Evolutionary conservation across 1,140 invertebrate species (phyloP).

Genomic region (Brachionus rubens): DNA sequence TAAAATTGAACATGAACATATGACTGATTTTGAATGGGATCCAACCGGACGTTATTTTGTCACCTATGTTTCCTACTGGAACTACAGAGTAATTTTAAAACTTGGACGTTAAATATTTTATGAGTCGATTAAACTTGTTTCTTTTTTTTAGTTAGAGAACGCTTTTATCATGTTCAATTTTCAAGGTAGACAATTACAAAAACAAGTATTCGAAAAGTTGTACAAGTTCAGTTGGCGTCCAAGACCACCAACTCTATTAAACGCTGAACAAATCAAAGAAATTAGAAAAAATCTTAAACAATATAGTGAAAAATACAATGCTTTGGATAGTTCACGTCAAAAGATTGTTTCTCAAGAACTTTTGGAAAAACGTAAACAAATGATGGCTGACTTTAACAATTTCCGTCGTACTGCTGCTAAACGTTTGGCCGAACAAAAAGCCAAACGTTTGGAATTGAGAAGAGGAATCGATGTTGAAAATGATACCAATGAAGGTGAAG

Average conservation of each 20-base stretch:
- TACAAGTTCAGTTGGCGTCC: conserved; percentile 94
- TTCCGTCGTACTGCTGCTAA: not conserved
- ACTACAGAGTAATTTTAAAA: conserved; percentile 71
- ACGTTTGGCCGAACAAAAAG: conserved; percentile 5
- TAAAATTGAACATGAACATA: conserved; percentile 84
- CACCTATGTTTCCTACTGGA: conserved; percentile 89
- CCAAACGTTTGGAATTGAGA: conserved; percentile 18
- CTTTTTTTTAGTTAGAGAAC: conserved; percentile 71
- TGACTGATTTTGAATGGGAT: conserved; percentile 97
- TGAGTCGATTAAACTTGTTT: no score
- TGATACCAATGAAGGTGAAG: not conserved
- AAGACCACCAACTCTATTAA: conserved; percentile 77
- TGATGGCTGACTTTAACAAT: conserved; percentile 26
- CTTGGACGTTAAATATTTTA: no score
- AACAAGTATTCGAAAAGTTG: conserved; percentile 83
- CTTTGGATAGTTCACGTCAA: not conserved
- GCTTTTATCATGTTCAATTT: conserved; percentile 96
- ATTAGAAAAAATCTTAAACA: conserved; percentile 32
- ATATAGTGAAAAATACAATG: conserved; percentile 37
- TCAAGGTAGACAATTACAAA: conserved; percentile 70
- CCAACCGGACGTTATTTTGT: conserved; percentile 95
- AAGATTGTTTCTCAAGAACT: conserved; percentile 10
- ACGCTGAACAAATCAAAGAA: conserved; percentile 64
- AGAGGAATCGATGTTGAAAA: conserved; percentile 23
- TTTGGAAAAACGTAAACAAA: conserved; percentile 27